phyloP scores from a whole-genome alignment of 1,140 invertebrate genomes.

The Venturia canescens region DNA sequence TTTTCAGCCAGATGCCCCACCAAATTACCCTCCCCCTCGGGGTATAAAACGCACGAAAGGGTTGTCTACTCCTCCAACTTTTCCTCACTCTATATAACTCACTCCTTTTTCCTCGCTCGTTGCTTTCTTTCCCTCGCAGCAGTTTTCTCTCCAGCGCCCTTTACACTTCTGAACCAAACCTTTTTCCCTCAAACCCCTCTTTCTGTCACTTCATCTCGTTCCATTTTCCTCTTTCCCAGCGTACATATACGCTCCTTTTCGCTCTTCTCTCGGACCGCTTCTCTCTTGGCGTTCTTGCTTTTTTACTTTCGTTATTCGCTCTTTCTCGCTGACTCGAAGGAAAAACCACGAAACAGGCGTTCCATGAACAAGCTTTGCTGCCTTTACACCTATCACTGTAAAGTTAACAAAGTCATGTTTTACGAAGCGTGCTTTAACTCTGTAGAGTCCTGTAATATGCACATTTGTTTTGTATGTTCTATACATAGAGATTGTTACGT shows the following conservation, averaged over 20 bases:
- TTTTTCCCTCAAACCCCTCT: slow-evolving; percentile 3
- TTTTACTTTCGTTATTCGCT: neutral
- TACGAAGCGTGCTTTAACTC: slow-evolving; percentile 62
- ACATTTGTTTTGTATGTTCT: no score
- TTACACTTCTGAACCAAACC: neutral
- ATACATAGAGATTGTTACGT: neutral
- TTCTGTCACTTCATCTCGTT: slow-evolving; percentile 25
- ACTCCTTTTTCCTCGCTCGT: neutral
- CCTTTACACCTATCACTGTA: slow-evolving; percentile 64
- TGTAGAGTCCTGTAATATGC: slow-evolving; percentile 36
- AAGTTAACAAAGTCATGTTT: slow-evolving; percentile 72
- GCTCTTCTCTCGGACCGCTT: slow-evolving; percentile 19
- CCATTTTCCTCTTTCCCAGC: slow-evolving; percentile 25
- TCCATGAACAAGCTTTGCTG: slow-evolving; percentile 68
- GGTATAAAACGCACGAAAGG: slow-evolving; percentile 55
- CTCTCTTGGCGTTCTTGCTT: neutral
- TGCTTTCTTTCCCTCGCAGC: neutral
- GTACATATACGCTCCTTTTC: neutral
- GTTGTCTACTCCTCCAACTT: slow-evolving; percentile 19
- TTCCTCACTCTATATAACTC: slow-evolving; percentile 11
- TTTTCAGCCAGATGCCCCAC: slow-evolving; percentile 61
- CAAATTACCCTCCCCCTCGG: slow-evolving; percentile 57
- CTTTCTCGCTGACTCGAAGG: slow-evolving; percentile 6
- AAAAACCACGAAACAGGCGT: slow-evolving; percentile 43
- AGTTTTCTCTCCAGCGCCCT: slow-evolving; percentile 12